Base-by-base conservation (phyloP, 1,140 invertebrate genomes). In the Rhagoletis pomonella region DNA sequence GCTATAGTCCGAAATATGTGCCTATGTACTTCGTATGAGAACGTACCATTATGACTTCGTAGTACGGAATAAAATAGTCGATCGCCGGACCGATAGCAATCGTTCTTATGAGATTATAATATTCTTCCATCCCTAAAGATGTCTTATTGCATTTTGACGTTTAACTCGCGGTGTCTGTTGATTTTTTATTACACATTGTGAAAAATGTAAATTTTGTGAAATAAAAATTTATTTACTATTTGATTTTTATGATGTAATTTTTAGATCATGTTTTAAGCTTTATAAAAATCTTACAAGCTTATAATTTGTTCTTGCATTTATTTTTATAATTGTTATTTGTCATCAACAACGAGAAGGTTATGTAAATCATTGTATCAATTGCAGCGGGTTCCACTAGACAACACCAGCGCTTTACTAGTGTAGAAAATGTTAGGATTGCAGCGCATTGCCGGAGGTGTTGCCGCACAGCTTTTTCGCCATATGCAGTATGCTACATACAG, bases 331-430 rank as follows among this genome's bases (percentile, higher is more conserved):
- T 85, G 12, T n/a, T 19, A 85, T 85, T 58, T 19, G 47, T 39
- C 10, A 60, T 85, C 59, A 62, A 12, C 12, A 59, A 59, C 5
- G 90, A 92, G 90, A 92, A 92, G 91, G 91, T 92, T 92, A 92
- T 92, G 90, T 92, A 92, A 92, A 92, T 90, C 90, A 90, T 89
- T 90, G 73, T 91, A 5, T 89, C 84, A 91, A 85, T 87, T 87
- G 55, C 65, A 87, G 86, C 81, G 29, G 60, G 29, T 64, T 58
- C 81, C 39, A 55, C 39, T 65, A 19, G 50, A n/a, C 17, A 19
- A 55, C 44, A 55, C n/a, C 50, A 58, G 19, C 65, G 7, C 19
- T 44, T 50, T 87, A 88, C 88, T 59, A 88, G 88, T 84, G 89
- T 67, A 89, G 50, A 90, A 90, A 89, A 92, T 92, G 91, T 90